Conservation (phyloP, 2,888 invertebrate genomes). For the Rhingia rostrata region DNA sequence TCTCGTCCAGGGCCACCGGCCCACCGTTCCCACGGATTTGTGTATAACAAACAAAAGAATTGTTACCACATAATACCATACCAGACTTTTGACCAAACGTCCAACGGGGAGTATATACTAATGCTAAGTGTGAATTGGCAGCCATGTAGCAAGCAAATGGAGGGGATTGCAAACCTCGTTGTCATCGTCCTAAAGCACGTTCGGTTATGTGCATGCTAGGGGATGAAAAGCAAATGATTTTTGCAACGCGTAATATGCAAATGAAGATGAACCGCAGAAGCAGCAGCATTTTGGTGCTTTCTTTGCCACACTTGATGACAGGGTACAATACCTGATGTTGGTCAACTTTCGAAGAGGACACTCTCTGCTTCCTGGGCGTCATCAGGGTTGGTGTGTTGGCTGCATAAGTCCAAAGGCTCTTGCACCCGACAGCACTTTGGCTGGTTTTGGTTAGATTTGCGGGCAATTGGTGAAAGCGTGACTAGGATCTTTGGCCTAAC, state of each 20-base stretch:
- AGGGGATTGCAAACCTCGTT: conserved; percentile 22
- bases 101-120: conserved; percentile 33
- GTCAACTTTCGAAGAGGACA: conserved; percentile 35
- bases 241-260: conserved; percentile 70
- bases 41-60: conserved; percentile 61
- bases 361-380: conserved; percentile 25
- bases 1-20: conserved; percentile 24
- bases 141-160: conserved; percentile 49
- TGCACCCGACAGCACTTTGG: conserved; percentile 37
- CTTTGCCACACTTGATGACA: conserved; percentile 61
- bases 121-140: conserved; percentile 52
- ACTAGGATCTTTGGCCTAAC: conserved; percentile 38
- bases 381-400: conserved; percentile 19
- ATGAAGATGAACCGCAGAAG: conserved; percentile 69
- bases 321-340: conserved; percentile 63
- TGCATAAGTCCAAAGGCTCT: conserved; percentile 14
- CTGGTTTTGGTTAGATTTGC: conserved; percentile 75
- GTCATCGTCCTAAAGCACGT: conserved; percentile 40
- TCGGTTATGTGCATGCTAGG: conserved; percentile 11
- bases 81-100: conserved; percentile 51
- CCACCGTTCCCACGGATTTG: conserved; percentile 13
- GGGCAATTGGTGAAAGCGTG: conserved; percentile 72
- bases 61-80: conserved; percentile 65
- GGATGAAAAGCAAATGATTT: conserved; percentile 47
- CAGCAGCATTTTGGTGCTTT: conserved; percentile 54